Base-by-base conservation (phyloP, 2,113 vertebrate genomes). In the Archilochus colubris region DNA sequence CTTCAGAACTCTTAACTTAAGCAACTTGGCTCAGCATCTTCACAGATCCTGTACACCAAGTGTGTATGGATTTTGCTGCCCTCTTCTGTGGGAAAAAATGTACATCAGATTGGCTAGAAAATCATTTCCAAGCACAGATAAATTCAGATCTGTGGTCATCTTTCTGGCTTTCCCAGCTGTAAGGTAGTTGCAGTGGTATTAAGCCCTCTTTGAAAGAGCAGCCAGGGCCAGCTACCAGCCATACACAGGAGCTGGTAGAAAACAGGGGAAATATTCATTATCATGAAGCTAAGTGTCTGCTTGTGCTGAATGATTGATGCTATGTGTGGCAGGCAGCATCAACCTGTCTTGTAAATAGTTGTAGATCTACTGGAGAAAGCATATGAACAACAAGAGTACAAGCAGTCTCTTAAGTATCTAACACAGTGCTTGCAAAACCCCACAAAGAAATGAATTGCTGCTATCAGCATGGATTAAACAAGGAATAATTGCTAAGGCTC, bases 1-100 rank as follows among this genome's bases (percentile, higher is more conserved):
- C 73, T 70, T 43, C 18, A 10, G 0, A 68, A 24, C n/a, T 63
- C 53, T 36, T 36, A 14, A 14, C 23, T 58, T 25, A 20, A 40
- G 18, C 5, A 30, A 57, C 24, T 53, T 27, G 46, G 22, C 51
- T 88, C 8, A 61, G 40, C n/a, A 67, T 18, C 51, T 58, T 75
- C 43, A 22, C 0, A n/a, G 46, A 30, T 10, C 40, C 44, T 40
- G 38, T 59, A 30, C 69, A 66, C n/a, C 10, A 54, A 28, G 50
- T 61, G 80, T 3, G 7, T 2, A 17, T 87, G 82, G 95, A 68
- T 97, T 96, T 36, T 98, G 96, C 97, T 97, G 98, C 98, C 97
- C 97, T 97, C 98, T 98, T 91, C 91, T 97, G 98, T 43, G 59
- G 70, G 82, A 79, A 94, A 5, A 77, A 82, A 70, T 6, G 25